Percentiles rank a stretch among this genome's conserved stretches.
Evolutionary conservation across 2,888 invertebrate species (phyloP).

Genomic region (Rambutsinella grinnellia): DNA sequence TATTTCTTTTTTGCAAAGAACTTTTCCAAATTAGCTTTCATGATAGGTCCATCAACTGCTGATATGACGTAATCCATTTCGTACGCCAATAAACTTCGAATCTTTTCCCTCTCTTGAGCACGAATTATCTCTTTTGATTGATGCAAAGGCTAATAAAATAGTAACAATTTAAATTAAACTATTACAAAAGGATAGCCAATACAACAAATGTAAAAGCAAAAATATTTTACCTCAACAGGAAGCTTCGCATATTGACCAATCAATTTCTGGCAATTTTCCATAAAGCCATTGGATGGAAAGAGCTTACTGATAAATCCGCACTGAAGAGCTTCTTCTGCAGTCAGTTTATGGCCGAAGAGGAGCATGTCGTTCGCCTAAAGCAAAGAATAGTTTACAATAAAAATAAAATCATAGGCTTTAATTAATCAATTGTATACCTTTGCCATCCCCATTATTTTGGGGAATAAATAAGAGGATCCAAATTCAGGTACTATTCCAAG

Average conservation of each 20-base stretch:
- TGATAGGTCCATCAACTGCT: neutral
- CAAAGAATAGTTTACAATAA: neutral
- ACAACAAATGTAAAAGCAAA: neutral
- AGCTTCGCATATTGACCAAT: constrained; percentile 16
- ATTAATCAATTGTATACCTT: constrained; percentile 11
- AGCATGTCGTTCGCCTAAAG: constrained; percentile 29
- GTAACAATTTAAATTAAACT: neutral
- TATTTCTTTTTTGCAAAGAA: constrained; percentile 33
- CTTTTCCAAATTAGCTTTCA: constrained; percentile 11
- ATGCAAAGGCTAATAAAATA: neutral
- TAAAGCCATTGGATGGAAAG: constrained; percentile 17
- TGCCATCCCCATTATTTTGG: constrained; percentile 34
- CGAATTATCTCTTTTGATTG: neutral
- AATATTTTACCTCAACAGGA: constrained; percentile 13
- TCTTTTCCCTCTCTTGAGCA: neutral
- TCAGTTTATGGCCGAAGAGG: constrained; percentile 23
- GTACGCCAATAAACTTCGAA: constrained; percentile 7
- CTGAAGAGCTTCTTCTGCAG: constrained; percentile 31
- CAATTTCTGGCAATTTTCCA: constrained; percentile 24
- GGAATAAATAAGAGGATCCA: constrained; percentile 27
- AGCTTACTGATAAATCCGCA: constrained; percentile 27
- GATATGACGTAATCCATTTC: constrained; percentile 31
- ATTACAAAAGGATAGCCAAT: neutral
- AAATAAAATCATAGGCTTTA: too few species aligned
- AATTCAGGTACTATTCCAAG: constrained; percentile 38